A percentile compares a stretch with the other conserved stretches of the same genome.
Evolutionary conservation across 35 echinoderm and acorn worm genomes (phyloP).

Genomic region (Stichopus chloronotus): DNA sequence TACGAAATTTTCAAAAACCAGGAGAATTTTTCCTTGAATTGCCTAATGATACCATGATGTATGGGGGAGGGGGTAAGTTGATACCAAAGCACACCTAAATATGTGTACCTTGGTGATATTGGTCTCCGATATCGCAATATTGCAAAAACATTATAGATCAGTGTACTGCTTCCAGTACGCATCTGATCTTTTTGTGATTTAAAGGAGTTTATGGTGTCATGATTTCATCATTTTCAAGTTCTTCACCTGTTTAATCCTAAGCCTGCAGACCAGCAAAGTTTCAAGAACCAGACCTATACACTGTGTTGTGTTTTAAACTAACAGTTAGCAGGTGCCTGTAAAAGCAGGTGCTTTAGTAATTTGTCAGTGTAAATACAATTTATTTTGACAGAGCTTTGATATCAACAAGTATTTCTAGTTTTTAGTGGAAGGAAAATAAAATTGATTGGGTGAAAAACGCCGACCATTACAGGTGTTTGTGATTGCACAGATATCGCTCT

Average conservation of each 20-base stretch:
- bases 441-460: not conserved
- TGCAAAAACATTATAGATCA: no score
- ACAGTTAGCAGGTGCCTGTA: not conserved
- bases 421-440: not conserved
- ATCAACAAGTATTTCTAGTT: not conserved
- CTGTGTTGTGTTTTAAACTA: not conserved
- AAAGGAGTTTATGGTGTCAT: not conserved
- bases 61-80: no score
- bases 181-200: no score
- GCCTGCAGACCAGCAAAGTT: not conserved
- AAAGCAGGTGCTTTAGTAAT: not conserved
- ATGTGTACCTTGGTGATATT: no score
- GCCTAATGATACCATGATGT: no score
- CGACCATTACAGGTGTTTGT: not conserved
- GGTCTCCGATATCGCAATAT: no score
- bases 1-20: no score
- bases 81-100: no score
- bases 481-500: not conserved
- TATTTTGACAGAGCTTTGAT: conserved; percentile 9
- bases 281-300: not conserved
- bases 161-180: no score
- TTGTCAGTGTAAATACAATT: conserved; percentile 35
- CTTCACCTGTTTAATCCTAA: not conserved
- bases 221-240: not conserved
- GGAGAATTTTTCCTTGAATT: no score